phyloP scores from a whole-genome alignment of 1,140 invertebrate genomes.

The Bombus turneri region DNA sequence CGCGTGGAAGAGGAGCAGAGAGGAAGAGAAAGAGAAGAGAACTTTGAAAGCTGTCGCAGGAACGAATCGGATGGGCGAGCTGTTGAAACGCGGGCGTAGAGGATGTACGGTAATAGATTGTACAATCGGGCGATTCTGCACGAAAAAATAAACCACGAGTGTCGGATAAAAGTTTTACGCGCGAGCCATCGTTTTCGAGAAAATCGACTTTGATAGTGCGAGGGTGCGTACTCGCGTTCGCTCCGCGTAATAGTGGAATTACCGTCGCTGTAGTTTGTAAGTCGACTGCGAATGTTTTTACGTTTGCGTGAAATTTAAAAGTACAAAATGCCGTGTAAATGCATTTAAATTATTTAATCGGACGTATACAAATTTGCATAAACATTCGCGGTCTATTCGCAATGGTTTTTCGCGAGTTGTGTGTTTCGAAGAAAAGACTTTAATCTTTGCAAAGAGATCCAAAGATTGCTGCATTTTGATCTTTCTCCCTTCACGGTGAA shows the following conservation, averaged over 20 bases:
- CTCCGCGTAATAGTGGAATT: neutral
- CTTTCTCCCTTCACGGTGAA: too few relatives aligned
- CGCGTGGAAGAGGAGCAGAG: neutral
- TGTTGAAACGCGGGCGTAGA: constrained; percentile 31
- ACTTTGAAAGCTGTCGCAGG: constrained; percentile 36
- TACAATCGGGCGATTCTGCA: neutral
- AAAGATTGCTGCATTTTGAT: neutral
- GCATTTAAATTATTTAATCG: too few relatives aligned
- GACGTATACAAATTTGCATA: neutral
- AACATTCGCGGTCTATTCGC: too few relatives aligned
- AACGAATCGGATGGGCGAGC: constrained; percentile 28
- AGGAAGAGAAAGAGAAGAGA: neutral
- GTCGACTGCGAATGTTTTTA: too few relatives aligned
- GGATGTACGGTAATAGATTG: neutral
- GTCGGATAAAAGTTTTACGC: neutral
- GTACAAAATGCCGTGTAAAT: too few relatives aligned
- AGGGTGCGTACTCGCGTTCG: neutral
- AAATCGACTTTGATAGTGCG: neutral
- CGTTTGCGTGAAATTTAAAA: neutral
- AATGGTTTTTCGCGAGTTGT: too few relatives aligned
- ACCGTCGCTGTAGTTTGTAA: neutral
- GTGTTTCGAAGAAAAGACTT: neutral
- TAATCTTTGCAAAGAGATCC: too few relatives aligned
- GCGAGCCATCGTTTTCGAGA: neutral
- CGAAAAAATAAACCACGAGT: neutral